Evolutionary conservation across 2,888 invertebrate species (phyloP).

Genomic region (Schizotus pectinicornis): DNA sequence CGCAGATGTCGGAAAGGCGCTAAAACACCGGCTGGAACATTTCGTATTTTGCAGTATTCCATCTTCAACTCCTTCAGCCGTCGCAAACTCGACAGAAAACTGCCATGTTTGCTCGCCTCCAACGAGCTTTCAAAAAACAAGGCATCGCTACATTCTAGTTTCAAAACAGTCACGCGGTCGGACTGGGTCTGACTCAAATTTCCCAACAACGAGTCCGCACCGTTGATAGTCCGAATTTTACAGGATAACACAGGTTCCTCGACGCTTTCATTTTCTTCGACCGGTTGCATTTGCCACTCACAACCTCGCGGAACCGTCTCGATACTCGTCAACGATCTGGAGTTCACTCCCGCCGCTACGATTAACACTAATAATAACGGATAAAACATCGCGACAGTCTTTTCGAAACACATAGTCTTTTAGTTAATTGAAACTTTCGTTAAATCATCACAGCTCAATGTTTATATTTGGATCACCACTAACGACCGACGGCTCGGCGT

Average conservation of each 20-base stretch:
- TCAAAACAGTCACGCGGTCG: conserved; percentile 71
- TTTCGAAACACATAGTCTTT: conserved; percentile 14
- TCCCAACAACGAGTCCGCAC: conserved; percentile 70
- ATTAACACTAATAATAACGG: conserved; percentile 35
- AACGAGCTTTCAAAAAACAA: conserved; percentile 76
- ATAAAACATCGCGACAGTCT: conserved; percentile 8
- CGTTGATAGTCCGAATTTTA: conserved; percentile 74
- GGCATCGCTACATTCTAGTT: conserved; percentile 76
- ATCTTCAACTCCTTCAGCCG: conserved; percentile 72
- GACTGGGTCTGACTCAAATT: conserved; percentile 73
- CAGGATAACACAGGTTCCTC: conserved; percentile 68
- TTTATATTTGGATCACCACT: conserved; percentile 1
- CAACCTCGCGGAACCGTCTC: conserved; percentile 75
- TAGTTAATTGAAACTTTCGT: conserved; percentile 9
- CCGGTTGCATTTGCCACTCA: conserved; percentile 70
- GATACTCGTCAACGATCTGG: conserved; percentile 55
- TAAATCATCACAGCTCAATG: conserved; percentile 37
- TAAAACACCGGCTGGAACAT: conserved; percentile 74
- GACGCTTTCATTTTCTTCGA: conserved; percentile 61
- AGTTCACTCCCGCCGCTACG: conserved; percentile 40
- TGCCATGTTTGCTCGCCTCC: conserved; percentile 59
- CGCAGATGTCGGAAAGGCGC: conserved; percentile 71
- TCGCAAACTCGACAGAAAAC: conserved; percentile 68
- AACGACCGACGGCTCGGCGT: conserved; percentile 7
- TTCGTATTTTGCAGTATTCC: conserved; percentile 79